Conservation (phyloP, 2,113 vertebrate species). For the Ivindomyrus marchei region DNA sequence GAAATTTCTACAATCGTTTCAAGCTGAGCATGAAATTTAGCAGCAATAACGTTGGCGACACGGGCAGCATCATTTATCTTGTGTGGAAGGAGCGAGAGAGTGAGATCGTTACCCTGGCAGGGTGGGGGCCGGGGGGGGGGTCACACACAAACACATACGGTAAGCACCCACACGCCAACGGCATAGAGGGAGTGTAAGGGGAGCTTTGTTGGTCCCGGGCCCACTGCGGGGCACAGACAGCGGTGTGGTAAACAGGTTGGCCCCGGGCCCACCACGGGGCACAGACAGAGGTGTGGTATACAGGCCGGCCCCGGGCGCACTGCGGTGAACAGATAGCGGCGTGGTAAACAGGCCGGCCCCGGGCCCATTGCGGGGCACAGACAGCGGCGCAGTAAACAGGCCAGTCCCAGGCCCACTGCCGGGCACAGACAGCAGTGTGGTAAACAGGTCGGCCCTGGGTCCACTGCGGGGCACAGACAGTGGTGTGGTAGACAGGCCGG, state of each 20-base stretch:
- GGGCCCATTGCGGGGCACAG: not conserved
- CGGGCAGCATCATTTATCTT: constrained; percentile 65
- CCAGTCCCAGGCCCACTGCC: not conserved
- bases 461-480: not conserved
- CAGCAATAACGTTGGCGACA: constrained; percentile 58
- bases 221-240: too few relatives aligned
- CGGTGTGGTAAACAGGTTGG: rapidly evolving
- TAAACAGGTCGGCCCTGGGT: not conserved
- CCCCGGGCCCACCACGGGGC: not conserved
- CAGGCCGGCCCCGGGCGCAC: too few relatives aligned
- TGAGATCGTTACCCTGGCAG: constrained; percentile 65
- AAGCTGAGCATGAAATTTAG: constrained; percentile 63
- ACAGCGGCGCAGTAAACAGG: not conserved
- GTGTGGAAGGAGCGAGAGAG: constrained; percentile 57
- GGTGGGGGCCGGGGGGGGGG: constrained; percentile 35
- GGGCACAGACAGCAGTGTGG: not conserved
- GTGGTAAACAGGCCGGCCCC: not conserved
- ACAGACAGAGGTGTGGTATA: too few relatives aligned
- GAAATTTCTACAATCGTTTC: constrained; percentile 61
- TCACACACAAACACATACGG: not conserved
- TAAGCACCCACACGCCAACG: not conserved
- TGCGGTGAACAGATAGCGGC: rapidly evolving
- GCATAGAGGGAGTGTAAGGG: not conserved
- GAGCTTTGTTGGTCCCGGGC: not conserved
- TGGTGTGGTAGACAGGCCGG: not conserved